phyloP scores from a whole-genome alignment of 2,797 vertebrate genomes.

The Rhyacichthys aspro region DNA sequence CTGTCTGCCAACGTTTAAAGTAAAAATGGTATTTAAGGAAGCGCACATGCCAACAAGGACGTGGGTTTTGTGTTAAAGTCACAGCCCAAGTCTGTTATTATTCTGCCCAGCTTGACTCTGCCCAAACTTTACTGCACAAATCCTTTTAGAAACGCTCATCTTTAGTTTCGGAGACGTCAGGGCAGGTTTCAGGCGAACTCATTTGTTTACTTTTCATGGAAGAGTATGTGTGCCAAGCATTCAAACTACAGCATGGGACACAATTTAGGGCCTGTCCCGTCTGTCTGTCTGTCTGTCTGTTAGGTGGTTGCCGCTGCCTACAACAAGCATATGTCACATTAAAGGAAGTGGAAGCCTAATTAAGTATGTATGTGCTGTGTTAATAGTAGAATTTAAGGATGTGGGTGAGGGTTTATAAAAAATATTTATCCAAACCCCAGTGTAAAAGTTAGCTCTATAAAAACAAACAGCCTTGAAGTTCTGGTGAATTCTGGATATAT shows the following conservation, averaged over 20 bases:
- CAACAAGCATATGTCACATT: slow-evolving; percentile 8
- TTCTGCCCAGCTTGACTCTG: background rate
- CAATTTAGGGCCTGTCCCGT: slow-evolving; percentile 39
- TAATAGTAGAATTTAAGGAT: slow-evolving; percentile 36
- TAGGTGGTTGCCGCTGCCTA: slow-evolving; percentile 55
- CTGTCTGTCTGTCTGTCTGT: slow-evolving; percentile 46
- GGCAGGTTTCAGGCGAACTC: slow-evolving; percentile 3
- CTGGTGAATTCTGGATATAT: background rate
- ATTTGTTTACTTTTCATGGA: slow-evolving; percentile 57
- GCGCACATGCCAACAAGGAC: slow-evolving; percentile 9
- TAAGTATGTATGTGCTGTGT: slow-evolving; percentile 11
- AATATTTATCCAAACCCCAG: too few relatives aligned
- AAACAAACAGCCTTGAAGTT: too few relatives aligned
- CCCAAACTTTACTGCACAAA: slow-evolving; percentile 7
- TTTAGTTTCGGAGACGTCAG: background rate
- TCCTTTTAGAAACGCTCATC: background rate
- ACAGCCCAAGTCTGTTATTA: background rate
- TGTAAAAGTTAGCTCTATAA: too few relatives aligned
- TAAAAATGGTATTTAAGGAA: background rate
- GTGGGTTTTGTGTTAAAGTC: background rate
- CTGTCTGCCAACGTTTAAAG: background rate
- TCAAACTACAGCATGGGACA: slow-evolving; percentile 45
- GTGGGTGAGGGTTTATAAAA: too few relatives aligned
- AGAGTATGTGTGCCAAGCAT: slow-evolving; percentile 17
- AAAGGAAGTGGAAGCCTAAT: slow-evolving; percentile 33